Evolutionary conservation across 2,888 invertebrate species (phyloP).

Genomic region (Dioctria rufipes): DNA sequence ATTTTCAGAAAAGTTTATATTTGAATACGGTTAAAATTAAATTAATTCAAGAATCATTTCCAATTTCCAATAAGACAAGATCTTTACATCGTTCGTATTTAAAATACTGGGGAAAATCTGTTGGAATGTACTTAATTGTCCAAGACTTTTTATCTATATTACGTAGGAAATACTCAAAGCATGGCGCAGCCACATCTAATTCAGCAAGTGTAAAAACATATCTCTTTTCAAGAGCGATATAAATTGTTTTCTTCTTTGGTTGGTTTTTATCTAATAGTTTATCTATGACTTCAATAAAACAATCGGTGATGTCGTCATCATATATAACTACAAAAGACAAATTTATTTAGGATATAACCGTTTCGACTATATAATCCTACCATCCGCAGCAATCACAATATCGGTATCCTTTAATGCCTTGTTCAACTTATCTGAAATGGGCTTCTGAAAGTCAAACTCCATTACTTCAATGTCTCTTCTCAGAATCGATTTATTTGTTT

Average conservation of each 20-base stretch:
- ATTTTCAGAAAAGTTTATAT: conserved; percentile 1
- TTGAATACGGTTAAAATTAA: conserved; percentile 54
- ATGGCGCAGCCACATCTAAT: conserved; percentile 87
- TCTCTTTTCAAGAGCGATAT: conserved; percentile 87
- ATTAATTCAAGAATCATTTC: conserved; percentile 64
- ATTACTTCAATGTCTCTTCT: conserved; percentile 75
- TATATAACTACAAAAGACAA: conserved; percentile 81
- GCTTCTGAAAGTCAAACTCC: conserved; percentile 79
- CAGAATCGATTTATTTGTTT: conserved; percentile 77
- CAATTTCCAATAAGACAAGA: conserved; percentile 82
- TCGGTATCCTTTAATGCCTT: conserved; percentile 75
- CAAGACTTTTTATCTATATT: conserved; percentile 69
- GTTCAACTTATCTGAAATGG: conserved; percentile 75
- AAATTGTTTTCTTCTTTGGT: conserved; percentile 75
- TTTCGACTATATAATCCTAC: conserved; percentile 70
- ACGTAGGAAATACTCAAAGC: conserved; percentile 86
- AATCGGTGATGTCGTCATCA: conserved; percentile 85
- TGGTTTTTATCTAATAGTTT: conserved; percentile 73
- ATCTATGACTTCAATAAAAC: conserved; percentile 81
- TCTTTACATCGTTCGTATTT: conserved; percentile 85
- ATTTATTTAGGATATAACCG: conserved; percentile 39
- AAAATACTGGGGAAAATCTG: conserved; percentile 86
- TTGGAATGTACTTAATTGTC: conserved; percentile 76
- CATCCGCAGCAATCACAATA: conserved; percentile 87
- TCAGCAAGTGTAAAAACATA: conserved; percentile 88